Evolutionary conservation across 1,140 invertebrate genomes (phyloP), one percentile per base, ranked within the genome.

Genomic region (Heliconius eleuchia): DNA sequence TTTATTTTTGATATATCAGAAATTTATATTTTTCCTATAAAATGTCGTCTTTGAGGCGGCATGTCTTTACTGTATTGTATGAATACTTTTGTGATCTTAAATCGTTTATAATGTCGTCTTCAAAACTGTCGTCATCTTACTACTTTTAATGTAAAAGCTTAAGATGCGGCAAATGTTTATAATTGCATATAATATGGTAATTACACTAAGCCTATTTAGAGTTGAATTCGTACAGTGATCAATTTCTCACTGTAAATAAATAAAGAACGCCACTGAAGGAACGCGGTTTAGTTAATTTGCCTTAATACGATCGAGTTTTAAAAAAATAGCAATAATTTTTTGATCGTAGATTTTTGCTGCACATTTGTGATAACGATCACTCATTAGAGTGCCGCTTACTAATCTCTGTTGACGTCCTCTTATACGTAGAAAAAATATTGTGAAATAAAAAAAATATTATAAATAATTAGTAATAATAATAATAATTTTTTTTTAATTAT

Each of bases 1-100:
- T 86, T 94, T 94, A 94, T 94, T 94, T 94, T 94, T 94, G 92
- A 94, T 94, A 94, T 66, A 89, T 89, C 88, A 89, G 85, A 89
- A 92, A 84, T 87, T 30, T 91, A 90, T 93, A 93, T 93, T 93
- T 92, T 92, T 91, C 89, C 88, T 92, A 91, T 89, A 75, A 82
- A 80, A 87, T 89, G 88, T 87, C 86, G 85, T 88, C 91, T 94
- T 78, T 84, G 89, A 91, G 90, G 91, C 85, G 86, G 83, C 86
- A 82, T 82, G 80, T 81, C 82, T 89, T 89, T 89, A 87, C 86
- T 82, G 85, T 79, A 85, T 85, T 66, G 60, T 66, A 85, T 71
- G 85, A 80, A 72, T 89, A 93, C 83, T 91, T 92, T 93, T 90
- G 87, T 89, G 85, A 91, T 89, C 83, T 89, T 85, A 88, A 88